Evolutionary conservation across 2,888 invertebrate genomes (phyloP).

Genomic region (Blastobasis lacticolella): DNA sequence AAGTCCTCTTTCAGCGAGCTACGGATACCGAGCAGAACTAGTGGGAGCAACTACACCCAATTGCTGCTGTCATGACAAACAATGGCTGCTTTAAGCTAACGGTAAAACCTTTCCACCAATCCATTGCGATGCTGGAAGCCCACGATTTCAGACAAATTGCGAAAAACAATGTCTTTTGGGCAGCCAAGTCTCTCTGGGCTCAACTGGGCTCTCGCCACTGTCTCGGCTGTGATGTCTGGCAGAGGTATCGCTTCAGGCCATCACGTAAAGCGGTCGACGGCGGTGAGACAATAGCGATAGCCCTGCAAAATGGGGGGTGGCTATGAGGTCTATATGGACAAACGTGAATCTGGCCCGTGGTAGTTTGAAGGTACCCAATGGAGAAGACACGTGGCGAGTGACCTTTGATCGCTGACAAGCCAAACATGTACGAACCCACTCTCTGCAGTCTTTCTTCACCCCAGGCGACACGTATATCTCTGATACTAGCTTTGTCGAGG

Average conservation of each 20-base stretch:
- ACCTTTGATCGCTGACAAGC: slow-evolving; percentile 33
- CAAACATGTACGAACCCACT: slow-evolving; percentile 23
- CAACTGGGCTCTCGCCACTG: slow-evolving; percentile 30
- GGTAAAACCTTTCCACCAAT: slow-evolving; percentile 13
- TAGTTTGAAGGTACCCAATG: not conserved
- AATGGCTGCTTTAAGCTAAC: slow-evolving; percentile 12
- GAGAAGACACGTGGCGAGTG: slow-evolving; percentile 16
- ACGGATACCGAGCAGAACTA: slow-evolving; percentile 9
- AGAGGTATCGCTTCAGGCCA: not conserved
- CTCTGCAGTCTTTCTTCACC: slow-evolving; percentile 12
- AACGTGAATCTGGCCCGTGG: not conserved
- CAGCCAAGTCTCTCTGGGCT: slow-evolving; percentile 19
- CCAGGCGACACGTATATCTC: slow-evolving; percentile 17
- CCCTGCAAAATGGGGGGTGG: not conserved
- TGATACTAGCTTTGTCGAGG: slow-evolving; percentile 11
- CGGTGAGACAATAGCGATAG: not conserved
- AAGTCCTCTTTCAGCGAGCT: slow-evolving; percentile 11
- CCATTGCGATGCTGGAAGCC: slow-evolving; percentile 12
- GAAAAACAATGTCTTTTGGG: slow-evolving; percentile 21
- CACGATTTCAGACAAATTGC: not conserved
- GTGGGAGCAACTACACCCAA: slow-evolving; percentile 6
- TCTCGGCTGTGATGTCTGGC: slow-evolving; percentile 34
- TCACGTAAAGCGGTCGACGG: not conserved
- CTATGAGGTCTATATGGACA: not conserved
- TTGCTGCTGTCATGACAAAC: slow-evolving; percentile 4